Conservation (phyloP, 2,797 vertebrate genomes). For the Melanotaenia nigrans region DNA sequence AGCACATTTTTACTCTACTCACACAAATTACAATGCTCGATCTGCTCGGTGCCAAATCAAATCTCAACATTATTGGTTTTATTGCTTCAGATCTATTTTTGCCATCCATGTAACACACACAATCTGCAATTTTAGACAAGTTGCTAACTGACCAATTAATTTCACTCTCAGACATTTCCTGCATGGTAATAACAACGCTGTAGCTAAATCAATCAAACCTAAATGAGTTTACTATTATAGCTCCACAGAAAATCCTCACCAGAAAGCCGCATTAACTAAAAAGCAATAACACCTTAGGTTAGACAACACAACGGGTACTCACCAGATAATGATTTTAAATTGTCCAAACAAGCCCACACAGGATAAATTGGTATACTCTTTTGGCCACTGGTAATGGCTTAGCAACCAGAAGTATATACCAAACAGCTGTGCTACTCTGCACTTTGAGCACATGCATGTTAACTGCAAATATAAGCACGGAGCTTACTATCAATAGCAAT, state of each 20-base stretch:
- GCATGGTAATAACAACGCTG: conserved; percentile 9
- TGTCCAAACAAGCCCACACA: not conserved
- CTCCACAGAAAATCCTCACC: not conserved
- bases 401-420: not conserved
- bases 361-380: not conserved
- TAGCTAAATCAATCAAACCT: conserved; percentile 12
- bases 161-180: conserved; percentile 31
- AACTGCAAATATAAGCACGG: not conserved
- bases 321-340: not conserved
- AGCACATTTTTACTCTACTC: conserved; percentile 19
- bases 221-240: conserved; percentile 10
- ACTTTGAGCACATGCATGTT: not conserved
- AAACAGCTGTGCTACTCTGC: not conserved
- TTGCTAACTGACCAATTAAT: conserved; percentile 22
- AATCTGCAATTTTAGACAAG: conserved; percentile 11
- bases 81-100: not conserved
- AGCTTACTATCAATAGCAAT: not conserved
- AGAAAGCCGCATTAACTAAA: conserved; percentile 8
- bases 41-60: conserved; percentile 11
- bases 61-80: not conserved
- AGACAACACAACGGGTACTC: not conserved
- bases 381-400: not conserved
- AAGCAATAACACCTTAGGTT: not conserved
- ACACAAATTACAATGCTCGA: conserved; percentile 1
- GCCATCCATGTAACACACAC: conserved; percentile 6